Evolutionary conservation across 1,140 invertebrate genomes (phyloP).

Genomic region (Ooceraea biroi): DNA sequence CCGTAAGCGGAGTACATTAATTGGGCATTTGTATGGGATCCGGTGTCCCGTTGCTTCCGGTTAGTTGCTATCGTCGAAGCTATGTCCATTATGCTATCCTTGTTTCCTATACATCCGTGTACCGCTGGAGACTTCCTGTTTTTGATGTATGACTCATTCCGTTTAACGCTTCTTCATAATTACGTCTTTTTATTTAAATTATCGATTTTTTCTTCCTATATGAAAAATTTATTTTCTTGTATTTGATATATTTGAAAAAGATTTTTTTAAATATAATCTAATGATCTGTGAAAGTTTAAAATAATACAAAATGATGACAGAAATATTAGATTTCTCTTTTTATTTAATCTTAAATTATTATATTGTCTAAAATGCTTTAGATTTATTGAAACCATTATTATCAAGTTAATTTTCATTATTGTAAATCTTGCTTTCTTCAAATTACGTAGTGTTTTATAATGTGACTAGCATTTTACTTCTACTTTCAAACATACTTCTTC

Average conservation of each 20-base stretch:
- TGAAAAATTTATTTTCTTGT: neutral
- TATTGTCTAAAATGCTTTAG: neutral
- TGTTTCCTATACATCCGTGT: neutral
- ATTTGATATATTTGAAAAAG: neutral
- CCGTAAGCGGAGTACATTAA: slow-evolving; percentile 68
- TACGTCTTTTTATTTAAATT: slow-evolving; percentile 7
- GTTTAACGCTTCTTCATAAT: neutral
- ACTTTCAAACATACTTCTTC: slow-evolving; percentile 8
- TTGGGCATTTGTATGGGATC: slow-evolving; percentile 78
- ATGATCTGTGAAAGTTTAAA: no score
- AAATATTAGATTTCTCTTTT: no score
- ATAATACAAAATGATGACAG: no score
- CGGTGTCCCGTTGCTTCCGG: slow-evolving; percentile 75
- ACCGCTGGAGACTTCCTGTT: slow-evolving; percentile 24
- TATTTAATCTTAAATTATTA: neutral
- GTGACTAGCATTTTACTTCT: slow-evolving; percentile 16
- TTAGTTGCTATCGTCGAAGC: slow-evolving; percentile 55
- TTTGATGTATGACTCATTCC: neutral
- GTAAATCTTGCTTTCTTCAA: neutral
- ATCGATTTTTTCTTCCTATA: neutral
- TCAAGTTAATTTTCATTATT: neutral
- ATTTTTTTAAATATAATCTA: neutral
- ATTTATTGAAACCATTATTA: neutral
- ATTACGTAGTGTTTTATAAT: slow-evolving; percentile 32
- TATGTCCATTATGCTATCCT: slow-evolving; percentile 41